Base-by-base conservation (phyloP, 2,113 vertebrate genomes). In the Sminthopsis crassicaudata region DNA sequence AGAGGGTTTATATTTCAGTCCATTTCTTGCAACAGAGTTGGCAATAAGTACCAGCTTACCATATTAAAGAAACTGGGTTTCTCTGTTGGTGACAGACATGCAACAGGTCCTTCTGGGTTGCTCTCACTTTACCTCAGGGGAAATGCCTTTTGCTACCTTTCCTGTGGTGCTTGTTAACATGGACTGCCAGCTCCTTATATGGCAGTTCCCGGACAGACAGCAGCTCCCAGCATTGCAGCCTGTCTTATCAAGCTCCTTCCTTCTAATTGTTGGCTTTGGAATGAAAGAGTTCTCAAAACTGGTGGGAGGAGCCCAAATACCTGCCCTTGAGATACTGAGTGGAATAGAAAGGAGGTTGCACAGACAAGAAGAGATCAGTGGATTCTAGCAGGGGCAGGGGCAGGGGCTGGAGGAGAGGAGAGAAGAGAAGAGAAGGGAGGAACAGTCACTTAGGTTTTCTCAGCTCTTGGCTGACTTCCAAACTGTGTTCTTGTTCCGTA, bases 91-190 rank as follows among this genome's bases (percentile, higher is more conserved):
- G 51, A 50, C 46, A 92, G 90, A 89, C 27, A 84, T 67, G 6
- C 93, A 88, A n/a, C 46, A 53, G 89, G 60, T 1, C 8, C 51
- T 46, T 27, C 0, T 60, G 91, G 16, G 67, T 25, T 46, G 67
- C 94, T 93, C 9, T 95, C 48, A 22, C 42, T 10, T 96, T 91
- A 27, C 89, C 53, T 76, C 25, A 94, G 91, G 67, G 90, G 51
- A 96, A 46, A 11, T n/a, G 10, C n/a, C 46, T 89, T 30, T 51
- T 88, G 8, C 12, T 53, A 0, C 91, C 24, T 92, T 67, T 91
- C 4, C 16, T 91, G 30, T 52, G 0, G 4, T 91, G 42, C 55
- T 76, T 26, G 4, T 26, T 91, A 3, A 55, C 42, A 89, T 92
- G 51, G 94, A 84, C 67, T 84, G 16, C 53, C 51, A 10, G 46